Percentiles rank a stretch among this genome's conserved stretches.
Conservation (phyloP, 2,888 invertebrate species). For the Didymodactylos carnosus region DNA sequence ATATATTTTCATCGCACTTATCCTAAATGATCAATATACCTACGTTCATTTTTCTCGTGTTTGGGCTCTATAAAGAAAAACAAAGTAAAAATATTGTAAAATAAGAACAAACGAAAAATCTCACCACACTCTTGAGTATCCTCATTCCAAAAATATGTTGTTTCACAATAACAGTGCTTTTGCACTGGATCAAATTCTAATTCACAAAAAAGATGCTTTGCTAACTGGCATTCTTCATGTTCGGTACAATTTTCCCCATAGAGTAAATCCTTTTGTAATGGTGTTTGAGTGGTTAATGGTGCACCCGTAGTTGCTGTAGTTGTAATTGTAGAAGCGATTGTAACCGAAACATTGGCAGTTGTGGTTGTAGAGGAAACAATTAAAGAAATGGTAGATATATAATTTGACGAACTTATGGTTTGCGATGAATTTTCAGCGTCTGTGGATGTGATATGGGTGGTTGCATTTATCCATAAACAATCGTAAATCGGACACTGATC, state of each 20-base stretch:
- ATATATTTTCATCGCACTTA: not conserved
- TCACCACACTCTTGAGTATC: not conserved
- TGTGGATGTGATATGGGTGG: not conserved
- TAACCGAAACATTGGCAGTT: too few species aligned
- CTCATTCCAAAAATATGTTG: not conserved
- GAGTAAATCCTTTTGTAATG: not conserved
- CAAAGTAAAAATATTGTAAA: not conserved
- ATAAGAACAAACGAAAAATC: not conserved
- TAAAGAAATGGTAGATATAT: not conserved
- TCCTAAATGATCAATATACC: not conserved
- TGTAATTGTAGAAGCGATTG: not conserved
- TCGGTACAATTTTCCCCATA: not conserved
- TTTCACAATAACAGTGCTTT: not conserved
- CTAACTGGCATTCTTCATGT: not conserved
- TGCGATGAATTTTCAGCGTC: not conserved
- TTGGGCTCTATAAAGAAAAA: not conserved
- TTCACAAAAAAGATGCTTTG: not conserved
- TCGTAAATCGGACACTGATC: not conserved
- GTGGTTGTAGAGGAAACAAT: not conserved
- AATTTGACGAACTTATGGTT: not conserved
- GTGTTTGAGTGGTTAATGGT: not conserved
- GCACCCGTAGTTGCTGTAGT: not conserved
- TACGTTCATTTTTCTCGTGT: not conserved
- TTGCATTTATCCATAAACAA: not conserved
- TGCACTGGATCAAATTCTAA: not conserved